Evolutionary conservation across 2,888 invertebrate genomes (phyloP), one percentile per base, ranked within the genome.

Genomic region (Meiosimyza platycephala): DNA sequence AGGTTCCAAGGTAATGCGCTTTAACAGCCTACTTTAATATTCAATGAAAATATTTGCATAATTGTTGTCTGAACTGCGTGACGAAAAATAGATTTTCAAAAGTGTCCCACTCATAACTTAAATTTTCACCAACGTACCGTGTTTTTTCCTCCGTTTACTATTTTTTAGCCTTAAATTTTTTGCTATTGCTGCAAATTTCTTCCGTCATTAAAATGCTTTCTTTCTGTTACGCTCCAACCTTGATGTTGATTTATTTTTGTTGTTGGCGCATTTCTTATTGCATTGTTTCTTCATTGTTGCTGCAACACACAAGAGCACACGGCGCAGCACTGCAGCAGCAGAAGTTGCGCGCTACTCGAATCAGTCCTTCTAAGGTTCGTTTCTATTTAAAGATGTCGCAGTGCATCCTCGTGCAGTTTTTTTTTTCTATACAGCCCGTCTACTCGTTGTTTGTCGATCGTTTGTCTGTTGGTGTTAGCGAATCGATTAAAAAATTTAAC

Each of bases 301-400:
- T 51, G 72, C 70, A 71, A 47, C 60, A 60, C 70, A 70, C 40
- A 65, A 71, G 52, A 71, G 52, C 72, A 57, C 71, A 73, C 16
- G 15, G 48, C 22, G 11, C 16, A 57, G 22, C 55, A 71, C 48
- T 40, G 18, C 54, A 50, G 60, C 69, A 51, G 33, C 55, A 12
- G 62, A 54, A 57, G 18, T 54, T 57, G 51, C 57, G 62, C 57
- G 71, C 54, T n/a, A 50, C 73, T 69, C 74, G 72, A 74, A 80
- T 80, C 86, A 82, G 82, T 85, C 86, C 86, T 86, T 86, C 86
- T 86, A 86, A 85, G 86, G 86, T 86, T 86, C 83, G 86, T 85
- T 85, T 85, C 86, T 86, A 86, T 86, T 86, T 85, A 81, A 81
- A 83, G 83, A 76, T 71, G 74, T 68, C 72, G 51, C 65, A 64